These are phyloP conservation scores for Macrophya alboannulata DNA, from an alignment of 2,888 invertebrate genomes.

Conservation along the genomic window DNA sequence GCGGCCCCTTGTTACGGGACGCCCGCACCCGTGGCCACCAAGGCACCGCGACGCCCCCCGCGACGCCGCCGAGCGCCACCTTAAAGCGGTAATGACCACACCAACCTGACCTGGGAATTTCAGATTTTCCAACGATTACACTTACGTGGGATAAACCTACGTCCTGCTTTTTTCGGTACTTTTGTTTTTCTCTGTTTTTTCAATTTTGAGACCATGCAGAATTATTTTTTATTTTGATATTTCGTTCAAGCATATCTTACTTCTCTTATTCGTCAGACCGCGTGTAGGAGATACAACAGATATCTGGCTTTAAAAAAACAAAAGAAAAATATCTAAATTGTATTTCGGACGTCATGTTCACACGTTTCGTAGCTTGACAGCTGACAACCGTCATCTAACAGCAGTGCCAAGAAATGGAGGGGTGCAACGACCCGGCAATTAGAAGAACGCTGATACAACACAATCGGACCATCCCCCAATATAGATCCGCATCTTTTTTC, in stretches of 20 bases:
- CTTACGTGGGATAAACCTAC: background rate
- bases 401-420: conserved; percentile 11
- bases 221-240: background rate
- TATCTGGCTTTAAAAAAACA: background rate
- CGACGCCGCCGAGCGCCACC: conserved; percentile 49
- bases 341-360: background rate
- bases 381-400: conserved; percentile 31
- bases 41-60: conserved; percentile 74
- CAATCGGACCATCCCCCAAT: background rate
- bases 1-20: conserved; percentile 77
- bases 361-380: conserved; percentile 10
- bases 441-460: conserved; percentile 25
- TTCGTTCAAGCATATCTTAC: background rate
- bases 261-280: background rate
- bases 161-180: background rate
- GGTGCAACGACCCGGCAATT: conserved; percentile 22
- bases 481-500: background rate
- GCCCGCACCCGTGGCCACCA: conserved; percentile 78
- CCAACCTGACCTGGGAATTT: conserved; percentile 39
- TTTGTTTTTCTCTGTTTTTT: background rate
- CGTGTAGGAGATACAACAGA: background rate
- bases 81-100: conserved; percentile 50
- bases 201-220: background rate
- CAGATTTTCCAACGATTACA: conserved; percentile 54
- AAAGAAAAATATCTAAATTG: conserved; percentile 10